phyloP scores from a whole-genome alignment of 2,888 invertebrate species.

The Deilephila porcellus region DNA sequence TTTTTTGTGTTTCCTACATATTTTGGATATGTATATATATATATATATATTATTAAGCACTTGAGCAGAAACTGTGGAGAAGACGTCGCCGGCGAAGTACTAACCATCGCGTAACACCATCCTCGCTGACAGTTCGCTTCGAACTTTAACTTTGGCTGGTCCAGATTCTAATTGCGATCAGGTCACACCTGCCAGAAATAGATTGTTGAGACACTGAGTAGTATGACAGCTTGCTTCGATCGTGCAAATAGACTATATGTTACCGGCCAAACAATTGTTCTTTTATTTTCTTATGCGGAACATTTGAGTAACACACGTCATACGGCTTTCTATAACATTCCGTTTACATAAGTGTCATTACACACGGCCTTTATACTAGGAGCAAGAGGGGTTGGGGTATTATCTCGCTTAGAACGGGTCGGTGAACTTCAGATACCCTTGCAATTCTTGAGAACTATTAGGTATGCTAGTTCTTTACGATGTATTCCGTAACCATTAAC shows the following conservation, averaged over 20 bases:
- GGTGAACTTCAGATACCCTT: too few relatives aligned
- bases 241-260: not conserved
- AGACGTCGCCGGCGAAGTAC: too few relatives aligned
- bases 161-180: constrained; percentile 32
- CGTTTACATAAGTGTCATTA: too few relatives aligned
- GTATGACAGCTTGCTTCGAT: constrained; percentile 16
- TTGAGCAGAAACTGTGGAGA: too few relatives aligned
- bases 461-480: too few relatives aligned
- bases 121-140: constrained; percentile 7
- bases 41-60: not conserved
- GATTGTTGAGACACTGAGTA: constrained; percentile 30
- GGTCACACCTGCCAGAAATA: constrained; percentile 30
- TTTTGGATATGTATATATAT: not conserved
- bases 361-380: too few relatives aligned
- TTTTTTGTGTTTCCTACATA: too few relatives aligned
- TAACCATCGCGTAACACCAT: not conserved
- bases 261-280: not conserved
- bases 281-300: not conserved
- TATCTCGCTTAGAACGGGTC: too few relatives aligned
- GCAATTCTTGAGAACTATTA: too few relatives aligned
- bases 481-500: too few relatives aligned
- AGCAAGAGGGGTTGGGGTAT: too few relatives aligned
- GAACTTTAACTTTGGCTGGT: constrained; percentile 30
- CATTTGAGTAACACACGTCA: not conserved
- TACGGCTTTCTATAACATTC: not conserved